Evolutionary conservation across 2,888 invertebrate species (phyloP), one percentile per base, ranked within the genome.

Genomic region (Troglohyphantes excavatus): DNA sequence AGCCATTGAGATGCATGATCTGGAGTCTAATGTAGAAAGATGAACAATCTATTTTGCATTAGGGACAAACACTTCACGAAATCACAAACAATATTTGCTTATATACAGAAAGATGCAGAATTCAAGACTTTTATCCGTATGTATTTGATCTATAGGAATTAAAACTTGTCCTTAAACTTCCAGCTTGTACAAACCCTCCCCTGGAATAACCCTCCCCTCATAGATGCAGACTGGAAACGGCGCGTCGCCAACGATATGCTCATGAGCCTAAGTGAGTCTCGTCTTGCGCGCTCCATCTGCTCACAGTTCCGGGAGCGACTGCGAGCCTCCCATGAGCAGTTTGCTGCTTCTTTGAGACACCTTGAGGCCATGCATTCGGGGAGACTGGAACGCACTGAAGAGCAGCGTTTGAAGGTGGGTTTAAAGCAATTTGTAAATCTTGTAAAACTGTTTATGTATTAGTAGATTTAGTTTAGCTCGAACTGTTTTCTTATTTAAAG

Each of bases 351-450:
- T 13, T 94, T 97, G 85, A 94, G 95, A 29, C 95, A 96, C 59
- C 93, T 97, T 17, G 92, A 96, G 93, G 94, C 95, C 46, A 96
- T 96, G 92, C 95, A 97, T 86, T 95, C 95, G 0, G 96, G 95
- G 6, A 95, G 96, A 75, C 93, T 97, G 87, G 96, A 96, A 92
- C 95, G 96, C 92, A 97, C 97, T 0, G 97, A 97, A 92, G 97
- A 97, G 91, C 95, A 96, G 92, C 95, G 97, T 91, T 94, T 96
- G 81, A 95, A 96, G 26, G 92, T 92, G n/a, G n/a, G n/a, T n/a
- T n/a, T n/a, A n/a, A n/a, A n/a, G n/a, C n/a, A n/a, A n/a, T n/a
- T n/a, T n/a, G n/a, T n/a, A n/a, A n/a, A n/a, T n/a, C n/a, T n/a
- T n/a, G n/a, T n/a, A n/a, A n/a, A n/a, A n/a, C n/a, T n/a, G n/a